These are phyloP conservation scores for Ditula angustiorana DNA, from an alignment of 2,888 invertebrate species.

Conservation along the genomic window DNA sequence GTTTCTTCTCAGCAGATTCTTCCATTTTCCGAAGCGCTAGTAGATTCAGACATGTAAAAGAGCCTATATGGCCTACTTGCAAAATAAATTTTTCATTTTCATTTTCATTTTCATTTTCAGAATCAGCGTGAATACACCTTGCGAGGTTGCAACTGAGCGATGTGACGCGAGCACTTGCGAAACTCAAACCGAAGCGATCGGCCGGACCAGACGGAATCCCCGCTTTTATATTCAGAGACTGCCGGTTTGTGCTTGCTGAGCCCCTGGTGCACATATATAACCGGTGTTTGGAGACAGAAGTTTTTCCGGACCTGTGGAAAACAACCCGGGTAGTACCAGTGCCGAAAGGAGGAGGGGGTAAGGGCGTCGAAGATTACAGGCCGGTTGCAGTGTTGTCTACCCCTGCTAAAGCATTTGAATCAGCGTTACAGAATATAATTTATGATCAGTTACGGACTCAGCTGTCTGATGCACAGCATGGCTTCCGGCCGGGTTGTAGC, in stretches of 20 bases:
- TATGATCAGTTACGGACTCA: not conserved
- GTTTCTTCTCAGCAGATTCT: too few species aligned
- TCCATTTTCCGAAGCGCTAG: too few species aligned
- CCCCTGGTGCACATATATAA: not conserved
- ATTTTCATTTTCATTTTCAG: too few species aligned
- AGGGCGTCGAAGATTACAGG: not conserved
- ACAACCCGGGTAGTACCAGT: slow-evolving; percentile 2
- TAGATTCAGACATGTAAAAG: too few species aligned
- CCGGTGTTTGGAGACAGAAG: not conserved
- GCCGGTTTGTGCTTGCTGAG: not conserved
- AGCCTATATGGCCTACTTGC: too few species aligned
- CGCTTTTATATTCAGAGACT: not conserved
- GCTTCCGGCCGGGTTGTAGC: slow-evolving; percentile 2
- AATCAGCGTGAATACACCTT: not conserved
- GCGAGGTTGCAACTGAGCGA: not conserved
- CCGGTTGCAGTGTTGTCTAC: not conserved
- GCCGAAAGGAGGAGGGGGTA: not conserved
- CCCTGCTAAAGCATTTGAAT: not conserved
- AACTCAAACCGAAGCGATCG: not conserved
- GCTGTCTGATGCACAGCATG: slow-evolving; percentile 10
- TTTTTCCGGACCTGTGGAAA: not conserved
- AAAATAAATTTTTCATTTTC: too few species aligned
- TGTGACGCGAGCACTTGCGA: not conserved
- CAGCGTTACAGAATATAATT: not conserved
- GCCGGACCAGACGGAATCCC: not conserved